A percentile compares a stretch with the other conserved stretches of the same genome.
Conservation (phyloP, 2,113 vertebrate species). For the Potamarius usumacintae region DNA sequence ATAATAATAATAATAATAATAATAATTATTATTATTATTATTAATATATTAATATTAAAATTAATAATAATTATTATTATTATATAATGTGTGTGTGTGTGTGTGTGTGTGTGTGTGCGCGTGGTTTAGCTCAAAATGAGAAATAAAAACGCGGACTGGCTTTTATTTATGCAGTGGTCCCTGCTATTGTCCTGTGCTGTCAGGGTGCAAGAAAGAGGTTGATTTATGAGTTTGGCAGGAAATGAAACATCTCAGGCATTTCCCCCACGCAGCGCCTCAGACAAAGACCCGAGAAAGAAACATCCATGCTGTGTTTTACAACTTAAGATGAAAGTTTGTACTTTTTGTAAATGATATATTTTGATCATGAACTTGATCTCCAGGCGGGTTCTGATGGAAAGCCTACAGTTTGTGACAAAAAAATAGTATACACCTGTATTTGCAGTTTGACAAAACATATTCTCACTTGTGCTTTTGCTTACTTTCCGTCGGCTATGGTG, state of each 20-base stretch:
- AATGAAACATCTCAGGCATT: constrained; percentile 80
- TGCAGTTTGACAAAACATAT: neutral
- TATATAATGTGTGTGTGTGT: constrained; percentile 53
- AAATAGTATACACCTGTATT: neutral
- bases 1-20: too few species aligned
- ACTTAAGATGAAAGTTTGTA: neutral
- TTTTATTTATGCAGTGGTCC: constrained; percentile 96
- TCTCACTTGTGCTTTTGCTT: neutral
- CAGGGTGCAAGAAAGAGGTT: constrained; percentile 95
- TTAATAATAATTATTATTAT: too few species aligned
- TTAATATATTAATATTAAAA: too few species aligned
- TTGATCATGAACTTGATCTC: neutral
- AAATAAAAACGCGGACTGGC: constrained; percentile 60
- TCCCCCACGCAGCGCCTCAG: constrained; percentile 57
- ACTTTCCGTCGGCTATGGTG: neutral
- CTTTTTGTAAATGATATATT: neutral
- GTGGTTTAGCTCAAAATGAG: constrained; percentile 80
- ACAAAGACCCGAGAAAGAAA: constrained; percentile 16
- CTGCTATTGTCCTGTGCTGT: constrained; percentile 96
- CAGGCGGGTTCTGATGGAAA: neutral
- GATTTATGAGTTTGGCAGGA: constrained; percentile 96
- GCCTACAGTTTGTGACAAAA: neutral
- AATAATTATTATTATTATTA: too few species aligned
- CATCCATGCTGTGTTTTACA: neutral
- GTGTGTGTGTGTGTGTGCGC: constrained; percentile 39